Evolutionary conservation across 2,797 vertebrate species (phyloP), one percentile per base, ranked within the genome.

Genomic region (Dromococcyx pavoninus): DNA sequence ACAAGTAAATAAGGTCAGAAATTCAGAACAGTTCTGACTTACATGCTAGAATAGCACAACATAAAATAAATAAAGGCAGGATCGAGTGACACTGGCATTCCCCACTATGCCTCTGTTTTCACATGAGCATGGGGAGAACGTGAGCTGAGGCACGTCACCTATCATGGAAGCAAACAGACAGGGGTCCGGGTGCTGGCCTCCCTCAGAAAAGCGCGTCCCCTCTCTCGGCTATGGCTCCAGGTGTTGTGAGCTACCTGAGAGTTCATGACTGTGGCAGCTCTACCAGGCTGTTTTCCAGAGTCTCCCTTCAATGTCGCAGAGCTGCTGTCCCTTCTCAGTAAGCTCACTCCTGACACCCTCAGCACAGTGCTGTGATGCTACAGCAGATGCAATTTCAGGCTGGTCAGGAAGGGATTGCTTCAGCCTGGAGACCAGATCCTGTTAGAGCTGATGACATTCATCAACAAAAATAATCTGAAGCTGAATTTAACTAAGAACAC

Each of bases 111-210:
- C 30, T 15, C 76, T 13, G 1, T 3, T 21, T 8, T 11, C 67
- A 28, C 0, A 5, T 5, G n/a, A 37, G 61, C 56, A 4, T 0
- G 17, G 32, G 19, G 24, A 48, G 39, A 16, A 22, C 2, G 1
- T 4, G n/a, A 77, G 73, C 33, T 10, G 51, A 72, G 35, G 57
- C 8, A 27, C 43, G 3, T 14, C 8, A 7, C 32, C 17, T 11
- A 16, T 3, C 12, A 6, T 14, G 17, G 44, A 17, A 46, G 61
- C 4, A 5, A 33, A 54, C 2, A 33, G 43, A 76, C 15, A 11
- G 28, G 53, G 10, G n/a, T 3, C 39, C 7, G 61, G 76, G 51
- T 4, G 28, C 77, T 13, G 54, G 70, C 46, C 17, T 22, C 53
- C 41, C 61, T 2, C 3, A 8, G 25, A 66, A 6, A 11, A 43